Evolutionary conservation across 2,888 invertebrate species (phyloP).

Genomic region (Elgonia sp.): DNA sequence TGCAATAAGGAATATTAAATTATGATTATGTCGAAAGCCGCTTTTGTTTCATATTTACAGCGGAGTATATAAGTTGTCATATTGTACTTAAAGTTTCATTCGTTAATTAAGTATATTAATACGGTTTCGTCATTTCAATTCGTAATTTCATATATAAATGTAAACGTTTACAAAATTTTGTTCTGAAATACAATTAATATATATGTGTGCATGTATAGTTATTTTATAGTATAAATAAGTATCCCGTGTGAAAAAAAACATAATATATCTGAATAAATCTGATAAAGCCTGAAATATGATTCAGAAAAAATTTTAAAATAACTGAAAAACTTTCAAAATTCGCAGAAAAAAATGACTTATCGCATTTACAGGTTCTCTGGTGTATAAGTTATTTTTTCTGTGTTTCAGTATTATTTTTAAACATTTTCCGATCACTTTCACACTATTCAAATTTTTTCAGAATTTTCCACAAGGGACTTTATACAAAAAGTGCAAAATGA

Average conservation of each 20-base stretch:
- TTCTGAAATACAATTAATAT: neutral
- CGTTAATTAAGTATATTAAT: neutral
- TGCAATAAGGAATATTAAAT: constrained; percentile 2
- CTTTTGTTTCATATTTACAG: constrained; percentile 48
- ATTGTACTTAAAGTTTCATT: constrained; percentile 16
- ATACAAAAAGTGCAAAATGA: neutral
- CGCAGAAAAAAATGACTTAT: too few relatives aligned
- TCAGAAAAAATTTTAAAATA: too few relatives aligned
- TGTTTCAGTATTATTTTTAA: too few relatives aligned
- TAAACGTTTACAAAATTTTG: too few relatives aligned
- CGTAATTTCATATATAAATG: neutral
- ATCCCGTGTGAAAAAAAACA: too few relatives aligned
- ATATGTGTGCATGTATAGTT: neutral
- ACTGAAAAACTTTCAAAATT: too few relatives aligned
- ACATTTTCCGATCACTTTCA: neutral
- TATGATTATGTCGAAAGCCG: constrained; percentile 65
- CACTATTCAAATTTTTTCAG: neutral
- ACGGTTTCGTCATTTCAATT: neutral
- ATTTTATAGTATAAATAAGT: neutral
- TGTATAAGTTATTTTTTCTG: too few relatives aligned
- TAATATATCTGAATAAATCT: too few relatives aligned
- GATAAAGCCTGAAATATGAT: too few relatives aligned
- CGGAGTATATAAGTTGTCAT: constrained; percentile 2
- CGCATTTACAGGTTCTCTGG: too few relatives aligned
- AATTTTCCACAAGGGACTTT: too few relatives aligned